These are phyloP conservation scores for Otolemur crassicaudatus DNA, from an alignment of 2,797 vertebrate genomes.

Conservation along the genomic window DNA sequence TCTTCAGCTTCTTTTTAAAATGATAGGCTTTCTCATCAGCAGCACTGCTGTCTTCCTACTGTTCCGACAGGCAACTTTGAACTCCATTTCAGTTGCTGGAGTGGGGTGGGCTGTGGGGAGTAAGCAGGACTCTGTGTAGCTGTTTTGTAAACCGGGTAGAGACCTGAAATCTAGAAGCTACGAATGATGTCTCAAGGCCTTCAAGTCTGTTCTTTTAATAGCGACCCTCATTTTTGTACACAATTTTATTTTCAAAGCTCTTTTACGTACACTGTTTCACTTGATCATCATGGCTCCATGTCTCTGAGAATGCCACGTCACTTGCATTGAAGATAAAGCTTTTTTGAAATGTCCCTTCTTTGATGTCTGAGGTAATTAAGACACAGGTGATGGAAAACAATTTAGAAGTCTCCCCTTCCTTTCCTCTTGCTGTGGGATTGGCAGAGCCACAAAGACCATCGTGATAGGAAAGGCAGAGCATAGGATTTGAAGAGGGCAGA, in stretches of 20 bases:
- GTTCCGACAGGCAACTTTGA: background rate
- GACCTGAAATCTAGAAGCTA: background rate
- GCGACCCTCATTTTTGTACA: background rate
- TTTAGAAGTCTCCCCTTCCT: background rate
- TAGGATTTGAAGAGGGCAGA: background rate
- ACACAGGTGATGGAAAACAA: background rate
- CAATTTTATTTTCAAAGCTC: constrained; percentile 3
- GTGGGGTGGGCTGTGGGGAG: background rate
- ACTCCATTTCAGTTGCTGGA: background rate
- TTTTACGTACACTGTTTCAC: background rate
- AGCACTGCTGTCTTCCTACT: background rate
- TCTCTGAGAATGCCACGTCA: background rate
- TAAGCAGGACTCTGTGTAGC: background rate
- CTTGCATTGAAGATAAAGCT: background rate
- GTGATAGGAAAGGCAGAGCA: background rate
- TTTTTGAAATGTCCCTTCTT: background rate
- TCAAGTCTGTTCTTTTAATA: background rate
- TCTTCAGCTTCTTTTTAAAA: background rate
- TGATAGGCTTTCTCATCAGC: background rate
- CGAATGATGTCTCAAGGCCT: background rate
- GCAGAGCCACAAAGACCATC: background rate
- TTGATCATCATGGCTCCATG: background rate
- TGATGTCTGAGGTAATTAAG: background rate
- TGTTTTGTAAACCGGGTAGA: background rate
- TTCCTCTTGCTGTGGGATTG: background rate